A percentile compares a stretch with the other conserved stretches of the same genome.
These are phyloP conservation scores for Drosophila melanogaster DNA, from an alignment of 1,140 invertebrate species.

Conservation along the genomic window DNA sequence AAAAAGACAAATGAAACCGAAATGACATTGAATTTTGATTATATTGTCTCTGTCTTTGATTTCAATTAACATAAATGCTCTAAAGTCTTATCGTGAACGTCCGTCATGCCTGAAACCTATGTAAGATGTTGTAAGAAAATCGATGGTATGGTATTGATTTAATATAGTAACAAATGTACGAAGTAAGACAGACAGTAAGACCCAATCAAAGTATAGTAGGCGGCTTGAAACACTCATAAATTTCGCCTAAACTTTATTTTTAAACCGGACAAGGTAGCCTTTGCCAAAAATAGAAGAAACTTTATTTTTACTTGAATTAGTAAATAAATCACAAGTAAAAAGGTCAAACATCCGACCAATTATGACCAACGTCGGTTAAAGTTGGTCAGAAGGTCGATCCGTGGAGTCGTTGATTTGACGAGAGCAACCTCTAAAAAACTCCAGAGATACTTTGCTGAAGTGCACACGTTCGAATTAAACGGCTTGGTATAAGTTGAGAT, in stretches of 20 bases:
- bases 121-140: conserved; percentile 37
- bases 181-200: background rate
- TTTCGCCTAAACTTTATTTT: conserved; percentile 27
- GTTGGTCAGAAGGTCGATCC: conserved; percentile 60
- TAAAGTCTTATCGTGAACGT: conserved; percentile 25
- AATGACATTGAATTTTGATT: conserved; percentile 66
- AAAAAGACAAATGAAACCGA: conserved; percentile 22
- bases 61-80: conserved; percentile 52
- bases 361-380: conserved; percentile 38
- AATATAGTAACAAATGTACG: background rate
- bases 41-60: conserved; percentile 58
- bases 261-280: conserved; percentile 21
- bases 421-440: conserved; percentile 64
- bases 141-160: too few species aligned
- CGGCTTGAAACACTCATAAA: conserved; percentile 12
- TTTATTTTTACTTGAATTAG: conserved; percentile 55
- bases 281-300: conserved; percentile 34
- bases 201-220: background rate
- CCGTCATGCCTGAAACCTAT: conserved; percentile 10
- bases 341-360: conserved; percentile 57
- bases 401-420: conserved; percentile 62
- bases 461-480: conserved; percentile 54
- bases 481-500: conserved; percentile 43
- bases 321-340: conserved; percentile 66
- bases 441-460: conserved; percentile 19